Percentiles rank a stretch among this genome's conserved stretches.
Conservation (phyloP, 2,113 vertebrate species). For the Xiphophorus maculatus region DNA sequence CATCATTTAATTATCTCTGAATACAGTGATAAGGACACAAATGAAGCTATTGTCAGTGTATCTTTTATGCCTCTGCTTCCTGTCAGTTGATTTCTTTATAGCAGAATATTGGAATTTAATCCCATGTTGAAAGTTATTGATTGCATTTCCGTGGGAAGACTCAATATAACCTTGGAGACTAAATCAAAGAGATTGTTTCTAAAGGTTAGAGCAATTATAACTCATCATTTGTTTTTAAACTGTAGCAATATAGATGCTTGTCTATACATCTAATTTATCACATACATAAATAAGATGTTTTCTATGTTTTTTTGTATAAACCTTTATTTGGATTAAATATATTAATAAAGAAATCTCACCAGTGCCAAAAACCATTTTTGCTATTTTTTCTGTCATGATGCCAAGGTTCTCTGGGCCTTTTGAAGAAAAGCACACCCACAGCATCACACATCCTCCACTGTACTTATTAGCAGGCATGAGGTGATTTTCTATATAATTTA, state of each 20-base stretch:
- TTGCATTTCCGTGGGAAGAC: slow-evolving; percentile 15
- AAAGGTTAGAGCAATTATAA: not conserved
- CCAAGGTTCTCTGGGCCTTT: not conserved
- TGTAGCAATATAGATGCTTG: not conserved
- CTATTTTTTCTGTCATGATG: not conserved
- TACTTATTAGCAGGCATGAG: not conserved
- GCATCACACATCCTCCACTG: not conserved
- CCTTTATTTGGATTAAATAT: not conserved
- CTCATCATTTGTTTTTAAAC: not conserved
- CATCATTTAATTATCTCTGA: slow-evolving; percentile 30
- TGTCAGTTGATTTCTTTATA: slow-evolving; percentile 47
- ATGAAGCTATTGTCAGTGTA: slow-evolving; percentile 7
- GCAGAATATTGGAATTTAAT: slow-evolving; percentile 40
- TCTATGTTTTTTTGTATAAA: no score
- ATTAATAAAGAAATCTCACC: no score
- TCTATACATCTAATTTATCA: not conserved
- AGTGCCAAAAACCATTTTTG: no score
- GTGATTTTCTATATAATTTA: not conserved
- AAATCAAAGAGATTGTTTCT: not conserved
- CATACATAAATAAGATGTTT: not conserved
- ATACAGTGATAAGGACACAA: slow-evolving; percentile 38
- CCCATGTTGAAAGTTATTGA: slow-evolving; percentile 52
- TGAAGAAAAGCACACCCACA: not conserved
- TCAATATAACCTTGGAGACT: slow-evolving; percentile 33
- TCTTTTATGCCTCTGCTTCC: slow-evolving; percentile 15